A percentile compares a stretch with the other conserved stretches of the same genome.
Conservation (phyloP, 1,140 invertebrate species). For the Centruroides vittatus region DNA sequence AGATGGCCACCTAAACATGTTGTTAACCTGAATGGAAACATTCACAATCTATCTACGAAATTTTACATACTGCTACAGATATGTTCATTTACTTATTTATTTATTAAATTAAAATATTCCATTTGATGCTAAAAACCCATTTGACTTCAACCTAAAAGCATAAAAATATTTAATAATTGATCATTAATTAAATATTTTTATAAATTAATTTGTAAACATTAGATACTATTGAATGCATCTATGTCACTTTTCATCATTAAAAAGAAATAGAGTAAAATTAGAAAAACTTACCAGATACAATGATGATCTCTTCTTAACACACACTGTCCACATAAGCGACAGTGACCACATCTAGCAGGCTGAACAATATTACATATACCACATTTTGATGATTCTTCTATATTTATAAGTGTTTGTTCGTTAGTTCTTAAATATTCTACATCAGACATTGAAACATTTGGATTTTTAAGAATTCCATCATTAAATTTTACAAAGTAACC, state of each 20-base stretch:
- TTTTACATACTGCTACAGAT: too few species aligned
- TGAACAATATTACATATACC: conserved; percentile 1
- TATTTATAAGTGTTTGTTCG: background rate
- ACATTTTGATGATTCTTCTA: conserved; percentile 1
- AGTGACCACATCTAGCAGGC: conserved; percentile 6
- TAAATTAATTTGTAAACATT: too few species aligned
- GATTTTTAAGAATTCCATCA: background rate
- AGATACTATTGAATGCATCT: too few species aligned
- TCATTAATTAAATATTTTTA: too few species aligned
- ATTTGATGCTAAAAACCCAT: too few species aligned
- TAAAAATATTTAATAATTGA: too few species aligned
- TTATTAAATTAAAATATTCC: too few species aligned
- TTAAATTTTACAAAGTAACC: conserved; percentile 2
- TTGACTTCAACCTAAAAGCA: too few species aligned
- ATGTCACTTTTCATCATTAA: background rate
- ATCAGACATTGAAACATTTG: background rate
- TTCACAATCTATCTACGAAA: too few species aligned
- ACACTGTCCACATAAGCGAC: conserved; percentile 9
- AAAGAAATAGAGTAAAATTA: background rate
- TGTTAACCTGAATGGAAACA: too few species aligned
- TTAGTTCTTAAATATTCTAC: background rate
- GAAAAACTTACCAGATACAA: conserved; percentile 8
- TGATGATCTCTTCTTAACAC: conserved; percentile 9
- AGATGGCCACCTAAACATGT: too few species aligned
- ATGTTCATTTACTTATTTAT: too few species aligned